Percentiles rank a stretch among this genome's conserved stretches.
These are phyloP conservation scores for Hesperia comma DNA, from an alignment of 2,888 invertebrate genomes.

Conservation along the genomic window DNA sequence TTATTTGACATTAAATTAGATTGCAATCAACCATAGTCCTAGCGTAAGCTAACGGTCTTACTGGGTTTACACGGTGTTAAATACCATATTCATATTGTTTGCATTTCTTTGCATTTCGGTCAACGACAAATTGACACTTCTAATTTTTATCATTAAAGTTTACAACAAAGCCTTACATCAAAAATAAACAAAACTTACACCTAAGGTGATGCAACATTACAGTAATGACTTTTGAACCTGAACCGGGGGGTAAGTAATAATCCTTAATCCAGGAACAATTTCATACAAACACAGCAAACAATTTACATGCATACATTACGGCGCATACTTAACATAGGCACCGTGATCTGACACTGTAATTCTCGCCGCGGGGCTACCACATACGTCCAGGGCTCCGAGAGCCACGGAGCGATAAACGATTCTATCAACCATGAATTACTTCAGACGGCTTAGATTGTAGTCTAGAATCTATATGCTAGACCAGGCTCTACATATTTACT, in stretches of 20 bases:
- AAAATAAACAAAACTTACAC: too few relatives aligned
- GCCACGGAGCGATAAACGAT: background rate
- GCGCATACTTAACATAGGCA: background rate
- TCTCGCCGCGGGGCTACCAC: constrained; percentile 1
- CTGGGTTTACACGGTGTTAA: too few relatives aligned
- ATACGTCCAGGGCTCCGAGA: background rate
- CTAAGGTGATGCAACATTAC: background rate
- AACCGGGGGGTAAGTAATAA: background rate
- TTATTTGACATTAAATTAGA: too few relatives aligned
- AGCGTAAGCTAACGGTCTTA: too few relatives aligned
- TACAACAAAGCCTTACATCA: too few relatives aligned
- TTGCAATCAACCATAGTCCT: too few relatives aligned
- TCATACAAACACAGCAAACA: constrained; percentile 7
- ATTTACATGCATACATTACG: constrained; percentile 1
- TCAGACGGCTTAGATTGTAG: background rate
- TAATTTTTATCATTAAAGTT: too few relatives aligned
- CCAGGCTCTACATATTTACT: too few relatives aligned
- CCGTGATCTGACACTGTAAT: constrained; percentile 2
- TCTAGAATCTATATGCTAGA: too few relatives aligned
- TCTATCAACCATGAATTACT: constrained; percentile 1
- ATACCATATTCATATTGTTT: too few relatives aligned
- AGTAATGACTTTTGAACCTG: background rate
- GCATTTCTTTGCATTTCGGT: too few relatives aligned
- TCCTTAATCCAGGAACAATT: constrained; percentile 5
- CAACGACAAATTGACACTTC: too few relatives aligned